A percentile compares a stretch with the other conserved stretches of the same genome.
phyloP scores from a whole-genome alignment of 1,140 invertebrate species.

The Ylistrum balloti region DNA sequence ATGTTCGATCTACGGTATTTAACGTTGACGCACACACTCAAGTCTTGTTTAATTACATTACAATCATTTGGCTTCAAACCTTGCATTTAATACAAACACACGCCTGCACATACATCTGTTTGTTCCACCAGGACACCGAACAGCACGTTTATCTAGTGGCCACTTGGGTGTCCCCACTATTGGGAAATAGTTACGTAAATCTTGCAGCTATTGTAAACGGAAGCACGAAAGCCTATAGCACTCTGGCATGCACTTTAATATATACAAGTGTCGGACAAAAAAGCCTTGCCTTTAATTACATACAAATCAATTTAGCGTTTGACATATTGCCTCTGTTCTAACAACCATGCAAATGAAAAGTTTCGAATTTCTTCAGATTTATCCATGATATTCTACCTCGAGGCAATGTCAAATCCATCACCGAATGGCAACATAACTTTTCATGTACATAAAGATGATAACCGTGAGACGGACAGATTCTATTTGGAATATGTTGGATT shows the following conservation, averaged over 20 bases:
- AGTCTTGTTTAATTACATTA: background rate
- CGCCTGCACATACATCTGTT: background rate
- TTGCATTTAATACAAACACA: background rate
- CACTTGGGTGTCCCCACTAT: background rate
- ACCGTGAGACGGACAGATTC: too few species aligned
- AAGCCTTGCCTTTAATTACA: background rate
- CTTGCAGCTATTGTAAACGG: background rate
- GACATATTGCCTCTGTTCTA: too few species aligned
- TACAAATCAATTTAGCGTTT: too few species aligned
- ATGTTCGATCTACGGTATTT: slow-evolving; percentile 34
- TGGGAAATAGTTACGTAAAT: background rate
- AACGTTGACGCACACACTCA: slow-evolving; percentile 31
- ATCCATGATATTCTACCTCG: too few species aligned
- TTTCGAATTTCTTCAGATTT: too few species aligned
- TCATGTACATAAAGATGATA: too few species aligned
- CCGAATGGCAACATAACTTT: too few species aligned
- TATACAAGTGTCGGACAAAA: background rate
- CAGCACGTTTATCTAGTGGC: background rate
- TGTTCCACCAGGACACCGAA: background rate
- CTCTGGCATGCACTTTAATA: background rate
- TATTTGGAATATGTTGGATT: too few species aligned
- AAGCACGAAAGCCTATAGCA: background rate
- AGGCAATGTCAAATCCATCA: too few species aligned
- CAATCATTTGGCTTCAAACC: background rate
- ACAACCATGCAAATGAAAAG: too few species aligned